Evolutionary conservation across 2,797 vertebrate species (phyloP).

Genomic region (Euthynnus affinis): DNA sequence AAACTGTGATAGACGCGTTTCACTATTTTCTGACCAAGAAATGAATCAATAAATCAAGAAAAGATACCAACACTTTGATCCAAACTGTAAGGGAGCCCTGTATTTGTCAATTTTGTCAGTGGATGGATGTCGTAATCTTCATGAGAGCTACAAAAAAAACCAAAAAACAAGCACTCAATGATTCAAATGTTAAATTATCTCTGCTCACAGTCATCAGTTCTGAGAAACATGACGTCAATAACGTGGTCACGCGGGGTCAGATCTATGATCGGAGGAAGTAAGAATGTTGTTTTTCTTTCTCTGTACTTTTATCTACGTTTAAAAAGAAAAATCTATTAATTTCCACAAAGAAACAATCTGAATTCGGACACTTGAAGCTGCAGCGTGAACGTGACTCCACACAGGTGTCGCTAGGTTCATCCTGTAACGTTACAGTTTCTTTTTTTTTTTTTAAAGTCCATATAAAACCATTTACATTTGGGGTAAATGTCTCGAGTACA

Average conservation of each 20-base stretch:
- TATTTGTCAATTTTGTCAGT: too few species aligned
- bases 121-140: too few species aligned
- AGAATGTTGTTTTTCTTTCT: neutral
- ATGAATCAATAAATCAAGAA: too few species aligned
- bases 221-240: neutral
- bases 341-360: neutral
- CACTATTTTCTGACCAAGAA: too few species aligned
- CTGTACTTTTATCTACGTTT: neutral
- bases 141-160: too few species aligned
- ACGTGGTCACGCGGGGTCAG: neutral
- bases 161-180: too few species aligned
- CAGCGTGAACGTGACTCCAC: slow-evolving; percentile 58
- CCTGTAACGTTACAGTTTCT: slow-evolving; percentile 59
- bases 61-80: too few species aligned
- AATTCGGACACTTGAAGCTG: neutral
- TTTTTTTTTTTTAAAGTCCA: slow-evolving; percentile 72
- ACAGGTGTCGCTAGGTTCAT: slow-evolving; percentile 57
- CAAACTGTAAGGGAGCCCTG: too few species aligned
- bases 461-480: slow-evolving; percentile 84
- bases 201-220: neutral
- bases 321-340: neutral
- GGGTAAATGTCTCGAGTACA: slow-evolving; percentile 84
- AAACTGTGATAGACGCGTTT: too few species aligned
- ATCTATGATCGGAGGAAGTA: neutral
- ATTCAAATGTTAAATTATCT: too few species aligned